Evolutionary conservation across 2,888 invertebrate genomes (phyloP), one percentile per base, ranked within the genome.

Genomic region (Euproctis similis): DNA sequence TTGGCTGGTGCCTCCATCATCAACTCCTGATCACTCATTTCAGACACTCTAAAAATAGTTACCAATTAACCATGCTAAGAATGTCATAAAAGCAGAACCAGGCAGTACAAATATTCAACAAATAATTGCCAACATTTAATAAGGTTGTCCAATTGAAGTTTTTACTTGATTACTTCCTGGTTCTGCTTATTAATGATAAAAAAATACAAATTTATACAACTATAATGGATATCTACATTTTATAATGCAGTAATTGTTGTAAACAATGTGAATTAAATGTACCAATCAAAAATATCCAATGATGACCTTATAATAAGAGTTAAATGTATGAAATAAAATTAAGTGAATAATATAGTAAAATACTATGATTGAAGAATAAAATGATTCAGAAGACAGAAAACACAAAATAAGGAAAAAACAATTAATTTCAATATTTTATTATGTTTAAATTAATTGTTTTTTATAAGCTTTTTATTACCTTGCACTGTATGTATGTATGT

Each of bases 1-100:
- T 76, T 76, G 2, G 54, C 26, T 8, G 71, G 74, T 12, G 34
- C 12, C 12, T 50, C 46, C 26, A 29, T 3, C 14, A 34, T 14
- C 16, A 37, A 26, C 6, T 30, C n/a, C 7, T 42, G 41, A 26
- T 51, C 55, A 46, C 34, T 53, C 65, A 66, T 61, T 28, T 45
- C 46, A 30, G 19, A 49, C 47, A 54, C 42, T 48, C 55, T 52
- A 50, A 51, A 65, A 62, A 58, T 46, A 42, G 33, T 28, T 13
- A 18, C 34, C 33, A 36, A 24, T 34, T 54, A 42, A 45, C 49
- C 31, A 39, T 42, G 26, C 17, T 22, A 28, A 17, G 12, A 1
- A 6, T 23, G 12, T n/a, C n/a, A n/a, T n/a, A n/a, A n/a, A 36
- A 37, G 34, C 13, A 12, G 24, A 36, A 32, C 47, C 39, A 41